Evolutionary conservation across 2,113 vertebrate species (phyloP).

Genomic region (Emydura subglobosa): DNA sequence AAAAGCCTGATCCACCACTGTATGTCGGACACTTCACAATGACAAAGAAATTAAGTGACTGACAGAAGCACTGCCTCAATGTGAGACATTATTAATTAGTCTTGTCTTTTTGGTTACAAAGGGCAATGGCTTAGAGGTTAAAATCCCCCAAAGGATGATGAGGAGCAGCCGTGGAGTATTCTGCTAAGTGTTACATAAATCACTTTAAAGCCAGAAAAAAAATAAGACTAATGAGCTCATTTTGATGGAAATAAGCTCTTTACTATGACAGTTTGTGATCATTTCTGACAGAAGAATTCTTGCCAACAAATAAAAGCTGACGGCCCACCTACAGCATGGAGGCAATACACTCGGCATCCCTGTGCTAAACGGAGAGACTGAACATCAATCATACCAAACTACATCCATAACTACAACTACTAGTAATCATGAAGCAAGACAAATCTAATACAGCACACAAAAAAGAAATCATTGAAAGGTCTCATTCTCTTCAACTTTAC

Average conservation of each 20-base stretch:
- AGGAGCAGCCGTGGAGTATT: background rate
- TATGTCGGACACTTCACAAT: background rate
- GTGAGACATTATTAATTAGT: background rate
- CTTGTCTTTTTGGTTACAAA: background rate
- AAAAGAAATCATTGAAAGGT: background rate
- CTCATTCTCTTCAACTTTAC: background rate
- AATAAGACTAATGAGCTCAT: background rate
- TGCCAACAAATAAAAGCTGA: background rate
- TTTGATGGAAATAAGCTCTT: constrained; percentile 25
- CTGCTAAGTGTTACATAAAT: background rate
- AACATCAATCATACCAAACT: background rate
- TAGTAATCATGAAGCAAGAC: background rate
- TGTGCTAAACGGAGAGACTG: background rate
- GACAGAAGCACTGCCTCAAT: background rate
- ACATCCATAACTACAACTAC: background rate
- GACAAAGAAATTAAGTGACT: background rate
- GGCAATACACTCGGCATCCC: background rate
- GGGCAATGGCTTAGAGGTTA: background rate
- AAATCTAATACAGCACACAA: background rate
- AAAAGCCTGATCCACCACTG: background rate
- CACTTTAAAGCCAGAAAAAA: background rate
- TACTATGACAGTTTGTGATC: background rate
- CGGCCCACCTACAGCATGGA: background rate
- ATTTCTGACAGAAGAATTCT: background rate
- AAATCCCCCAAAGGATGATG: background rate